A percentile compares a stretch with the other conserved stretches of the same genome.
Conservation (phyloP, 2,888 invertebrate species). For the Saturnia pavonia region DNA sequence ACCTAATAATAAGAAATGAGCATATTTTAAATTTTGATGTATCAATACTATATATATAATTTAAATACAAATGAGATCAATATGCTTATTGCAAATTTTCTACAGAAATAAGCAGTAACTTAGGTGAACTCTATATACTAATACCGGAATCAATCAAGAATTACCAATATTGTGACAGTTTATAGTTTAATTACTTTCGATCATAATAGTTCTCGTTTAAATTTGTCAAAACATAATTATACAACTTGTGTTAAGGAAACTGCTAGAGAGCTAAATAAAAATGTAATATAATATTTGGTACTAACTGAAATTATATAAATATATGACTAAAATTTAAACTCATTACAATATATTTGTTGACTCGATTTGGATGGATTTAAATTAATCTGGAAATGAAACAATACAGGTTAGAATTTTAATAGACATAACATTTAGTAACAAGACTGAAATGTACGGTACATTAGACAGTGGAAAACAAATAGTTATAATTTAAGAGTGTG, state of each 20-base stretch:
- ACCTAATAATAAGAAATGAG: slow-evolving; percentile 62
- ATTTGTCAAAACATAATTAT: background rate
- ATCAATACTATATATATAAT: slow-evolving; percentile 65
- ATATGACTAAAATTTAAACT: slow-evolving; percentile 45
- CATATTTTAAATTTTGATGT: slow-evolving; percentile 69
- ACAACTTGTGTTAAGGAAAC: slow-evolving; percentile 32
- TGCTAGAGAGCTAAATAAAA: slow-evolving; percentile 66
- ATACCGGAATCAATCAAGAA: slow-evolving; percentile 2
- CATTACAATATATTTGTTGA: slow-evolving; percentile 42
- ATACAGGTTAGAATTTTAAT: background rate
- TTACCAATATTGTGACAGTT: slow-evolving; percentile 23
- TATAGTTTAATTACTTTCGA: background rate
- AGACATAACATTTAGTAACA: background rate
- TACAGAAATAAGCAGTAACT: slow-evolving; percentile 13
- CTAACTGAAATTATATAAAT: background rate
- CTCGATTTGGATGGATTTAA: slow-evolving; percentile 42
- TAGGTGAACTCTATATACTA: slow-evolving; percentile 2
- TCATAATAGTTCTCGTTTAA: background rate
- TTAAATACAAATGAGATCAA: slow-evolving; percentile 78
- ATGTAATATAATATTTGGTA: background rate
- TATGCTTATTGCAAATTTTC: slow-evolving; percentile 43
- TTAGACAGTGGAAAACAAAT: background rate
- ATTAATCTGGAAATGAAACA: slow-evolving; percentile 46
- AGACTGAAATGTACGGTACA: background rate
- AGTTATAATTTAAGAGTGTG: no score